Base-by-base conservation (phyloP, 2,888 invertebrate genomes). In the Neelides folsomi region DNA sequence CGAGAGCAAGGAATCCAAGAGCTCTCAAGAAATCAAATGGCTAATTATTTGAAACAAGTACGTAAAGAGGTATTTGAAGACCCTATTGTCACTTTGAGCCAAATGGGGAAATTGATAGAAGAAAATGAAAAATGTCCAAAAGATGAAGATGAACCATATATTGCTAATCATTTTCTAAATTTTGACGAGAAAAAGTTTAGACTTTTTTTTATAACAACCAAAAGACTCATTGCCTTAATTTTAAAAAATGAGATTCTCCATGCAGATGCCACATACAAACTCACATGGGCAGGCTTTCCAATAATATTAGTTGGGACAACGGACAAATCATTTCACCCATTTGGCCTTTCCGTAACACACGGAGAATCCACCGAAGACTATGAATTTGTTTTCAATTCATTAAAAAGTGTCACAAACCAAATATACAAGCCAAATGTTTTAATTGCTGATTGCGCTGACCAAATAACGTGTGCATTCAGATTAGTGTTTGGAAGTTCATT, bases 361-460 rank as follows among this genome's bases (percentile, higher is more conserved):
- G 10, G 5, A 7, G 52, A 55, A 50, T 35, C 15, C 2, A 1
- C 35, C 2, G 52, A 40, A 2, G 55, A 55, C 18, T 55, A 46
- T 40, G 40, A 15, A 7, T 50, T 36, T 19, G 12, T 43, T 6
- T 50, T 50, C 12, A 8, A 34, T 4, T 16, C 8, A 1, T 2
- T 50, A 2, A 43, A 50, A 44, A 12, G 1, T 1, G 37, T 5
- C 9, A 35, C 19, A 10, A 20, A 16, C 3, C 4, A 2, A 8
- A 43, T 39, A 5, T 53, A 35, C 15, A 19, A 40, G 6, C 54
- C 54, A 18, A 12, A 12, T 1, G 7, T 40, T 20, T 27, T 54
- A 12, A 37, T 54, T 16, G 51, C 52, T 9, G 54, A 54, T 18
- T 51, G 48, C n/a, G 54, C 54, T 1, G 49, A 52, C 12, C 48